These are phyloP conservation scores for Tetraneura akinire DNA, from an alignment of 1,140 invertebrate species.

Conservation along the genomic window DNA sequence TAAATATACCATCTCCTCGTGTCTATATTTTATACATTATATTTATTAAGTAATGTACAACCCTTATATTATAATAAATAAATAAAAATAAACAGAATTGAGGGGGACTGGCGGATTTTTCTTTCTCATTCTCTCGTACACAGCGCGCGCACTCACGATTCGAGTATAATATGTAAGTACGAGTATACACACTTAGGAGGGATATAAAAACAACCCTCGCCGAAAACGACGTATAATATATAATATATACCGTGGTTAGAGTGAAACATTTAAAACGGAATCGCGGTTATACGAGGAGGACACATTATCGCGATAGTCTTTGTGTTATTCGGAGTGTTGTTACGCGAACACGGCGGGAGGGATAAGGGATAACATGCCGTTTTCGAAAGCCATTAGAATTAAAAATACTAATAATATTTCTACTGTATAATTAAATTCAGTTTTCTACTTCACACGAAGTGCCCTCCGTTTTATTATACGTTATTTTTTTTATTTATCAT, in stretches of 20 bases:
- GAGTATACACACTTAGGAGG: background rate
- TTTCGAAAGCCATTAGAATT: slow-evolving; percentile 32
- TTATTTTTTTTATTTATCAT: too few relatives aligned
- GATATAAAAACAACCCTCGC: slow-evolving; percentile 29
- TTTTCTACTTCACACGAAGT: background rate
- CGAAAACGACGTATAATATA: background rate
- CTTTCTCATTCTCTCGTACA: too few relatives aligned
- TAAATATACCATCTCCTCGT: background rate
- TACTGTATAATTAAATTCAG: background rate
- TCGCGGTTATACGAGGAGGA: background rate
- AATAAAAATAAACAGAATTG: slow-evolving; percentile 20
- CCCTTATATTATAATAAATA: too few relatives aligned
- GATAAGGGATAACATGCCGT: background rate
- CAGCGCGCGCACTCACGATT: background rate
- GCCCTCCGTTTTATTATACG: background rate
- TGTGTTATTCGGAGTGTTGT: background rate
- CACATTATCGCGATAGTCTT: slow-evolving; percentile 11
- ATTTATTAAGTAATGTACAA: too few relatives aligned
- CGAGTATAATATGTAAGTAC: background rate
- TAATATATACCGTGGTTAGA: background rate
- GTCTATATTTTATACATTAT: background rate
- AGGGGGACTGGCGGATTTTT: slow-evolving; percentile 12
- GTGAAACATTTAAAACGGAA: slow-evolving; percentile 29
- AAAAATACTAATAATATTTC: slow-evolving; percentile 30
- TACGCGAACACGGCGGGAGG: background rate